Evolutionary conservation across 2,888 invertebrate species (phyloP).

Genomic region (Lamproptera curius): DNA sequence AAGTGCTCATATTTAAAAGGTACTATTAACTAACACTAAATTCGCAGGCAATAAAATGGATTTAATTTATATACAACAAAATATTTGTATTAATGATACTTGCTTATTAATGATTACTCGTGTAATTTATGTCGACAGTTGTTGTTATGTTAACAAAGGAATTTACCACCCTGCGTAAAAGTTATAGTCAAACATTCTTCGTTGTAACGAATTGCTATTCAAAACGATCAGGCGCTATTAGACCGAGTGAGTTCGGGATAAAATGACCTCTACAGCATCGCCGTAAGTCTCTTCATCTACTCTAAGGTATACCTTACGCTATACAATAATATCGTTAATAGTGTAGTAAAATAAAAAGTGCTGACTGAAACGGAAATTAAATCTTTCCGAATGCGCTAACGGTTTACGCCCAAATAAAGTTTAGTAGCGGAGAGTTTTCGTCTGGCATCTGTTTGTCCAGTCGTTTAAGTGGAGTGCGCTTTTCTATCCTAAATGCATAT

Average conservation of each 20-base stretch:
- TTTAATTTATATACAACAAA: no score
- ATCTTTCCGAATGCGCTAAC: conserved; percentile 51
- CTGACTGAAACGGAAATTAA: conserved; percentile 61
- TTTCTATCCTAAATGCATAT: no score
- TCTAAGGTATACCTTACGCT: conserved; percentile 18
- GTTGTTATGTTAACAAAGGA: conserved; percentile 16
- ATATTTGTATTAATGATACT: no score
- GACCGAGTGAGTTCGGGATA: conserved; percentile 22
- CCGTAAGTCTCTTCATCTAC: conserved; percentile 8
- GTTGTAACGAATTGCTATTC: conserved; percentile 42
- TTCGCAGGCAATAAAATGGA: no score
- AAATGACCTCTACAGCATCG: conserved; percentile 6
- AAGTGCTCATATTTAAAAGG: no score
- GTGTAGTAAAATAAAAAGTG: conserved; percentile 63
- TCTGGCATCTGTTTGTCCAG: conserved; percentile 26
- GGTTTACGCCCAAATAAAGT: conserved; percentile 59
- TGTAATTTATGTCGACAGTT: not conserved
- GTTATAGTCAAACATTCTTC: conserved; percentile 25
- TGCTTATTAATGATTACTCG: no score
- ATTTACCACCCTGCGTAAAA: conserved; percentile 30
- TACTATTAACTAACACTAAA: no score
- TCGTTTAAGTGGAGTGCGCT: conserved; percentile 30
- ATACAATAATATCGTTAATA: conserved; percentile 56
- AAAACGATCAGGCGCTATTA: conserved; percentile 46
- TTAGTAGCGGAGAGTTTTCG: conserved; percentile 47